These are phyloP conservation scores for Acronicta psi DNA, from an alignment of 2,888 invertebrate species.

Conservation along the genomic window DNA sequence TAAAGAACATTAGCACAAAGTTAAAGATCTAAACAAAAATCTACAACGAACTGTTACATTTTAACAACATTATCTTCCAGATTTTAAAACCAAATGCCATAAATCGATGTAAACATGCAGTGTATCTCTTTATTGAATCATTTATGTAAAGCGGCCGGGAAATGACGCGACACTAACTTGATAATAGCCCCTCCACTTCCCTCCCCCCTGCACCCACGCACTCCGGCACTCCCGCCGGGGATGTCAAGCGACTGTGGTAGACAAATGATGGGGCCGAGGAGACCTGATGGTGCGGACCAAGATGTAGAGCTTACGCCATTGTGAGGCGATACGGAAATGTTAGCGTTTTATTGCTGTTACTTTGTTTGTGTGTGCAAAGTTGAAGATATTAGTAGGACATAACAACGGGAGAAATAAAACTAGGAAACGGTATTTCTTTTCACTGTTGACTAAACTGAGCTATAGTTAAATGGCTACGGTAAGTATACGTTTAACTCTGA, in stretches of 20 bases:
- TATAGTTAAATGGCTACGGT: too few relatives aligned
- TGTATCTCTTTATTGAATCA: conserved; percentile 69
- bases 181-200: conserved; percentile 63
- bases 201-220: conserved; percentile 1
- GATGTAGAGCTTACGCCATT: conserved; percentile 34
- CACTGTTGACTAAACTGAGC: too few relatives aligned
- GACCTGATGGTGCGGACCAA: conserved; percentile 51
- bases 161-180: conserved; percentile 78
- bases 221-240: conserved; percentile 6
- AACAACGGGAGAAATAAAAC: too few relatives aligned
- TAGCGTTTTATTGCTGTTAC: conserved; percentile 22
- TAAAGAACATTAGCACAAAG: neutral
- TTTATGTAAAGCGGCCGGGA: conserved; percentile 76
- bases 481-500: too few relatives aligned
- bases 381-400: neutral
- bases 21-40: neutral
- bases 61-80: neutral
- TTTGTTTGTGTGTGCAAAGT: conserved; percentile 6
- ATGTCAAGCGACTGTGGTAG: conserved; percentile 50
- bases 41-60: neutral
- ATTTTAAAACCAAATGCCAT: conserved; percentile 32
- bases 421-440: too few relatives aligned
- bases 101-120: conserved; percentile 34
- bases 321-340: conserved; percentile 42
- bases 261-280: conserved; percentile 63